These are phyloP conservation scores for Drosophila ironensis DNA, from an alignment of 1,140 invertebrate genomes.

Conservation along the genomic window DNA sequence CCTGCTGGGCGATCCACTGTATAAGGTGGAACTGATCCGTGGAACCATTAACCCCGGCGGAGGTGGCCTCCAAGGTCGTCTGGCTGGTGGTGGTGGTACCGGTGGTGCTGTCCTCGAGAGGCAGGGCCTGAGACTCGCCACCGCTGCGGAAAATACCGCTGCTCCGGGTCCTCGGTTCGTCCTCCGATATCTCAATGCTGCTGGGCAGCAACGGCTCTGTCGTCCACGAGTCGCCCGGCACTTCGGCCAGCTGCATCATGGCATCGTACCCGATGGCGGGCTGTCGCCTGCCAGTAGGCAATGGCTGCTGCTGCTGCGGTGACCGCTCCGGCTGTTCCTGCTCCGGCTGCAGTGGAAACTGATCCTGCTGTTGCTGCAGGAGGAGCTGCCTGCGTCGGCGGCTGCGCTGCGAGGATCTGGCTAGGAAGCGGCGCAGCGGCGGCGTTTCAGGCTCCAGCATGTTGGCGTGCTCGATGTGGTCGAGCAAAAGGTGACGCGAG, in stretches of 20 bases:
- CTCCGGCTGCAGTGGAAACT: not conserved
- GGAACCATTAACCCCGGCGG: not conserved
- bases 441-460: constrained; percentile 49
- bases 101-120: not conserved
- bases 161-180: not conserved
- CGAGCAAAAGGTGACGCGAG: constrained; percentile 46
- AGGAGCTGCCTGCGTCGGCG: constrained; percentile 12
- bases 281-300: too few species aligned
- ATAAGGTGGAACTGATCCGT: constrained; percentile 13
- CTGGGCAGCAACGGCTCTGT: not conserved
- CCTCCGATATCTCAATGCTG: not conserved
- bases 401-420: constrained; percentile 13
- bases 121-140: not conserved
- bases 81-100: not conserved
- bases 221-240: not conserved
- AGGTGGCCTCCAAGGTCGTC: not conserved
- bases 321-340: not conserved
- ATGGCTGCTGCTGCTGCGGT: not conserved
- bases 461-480: constrained; percentile 63
- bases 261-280: not conserved
- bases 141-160: not conserved
- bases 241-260: not conserved
- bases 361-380: constrained; percentile 1
- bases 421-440: constrained; percentile 21
- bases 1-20: constrained; percentile 28